Conservation (phyloP, 2,888 invertebrate genomes). For the Agrotis puta region DNA sequence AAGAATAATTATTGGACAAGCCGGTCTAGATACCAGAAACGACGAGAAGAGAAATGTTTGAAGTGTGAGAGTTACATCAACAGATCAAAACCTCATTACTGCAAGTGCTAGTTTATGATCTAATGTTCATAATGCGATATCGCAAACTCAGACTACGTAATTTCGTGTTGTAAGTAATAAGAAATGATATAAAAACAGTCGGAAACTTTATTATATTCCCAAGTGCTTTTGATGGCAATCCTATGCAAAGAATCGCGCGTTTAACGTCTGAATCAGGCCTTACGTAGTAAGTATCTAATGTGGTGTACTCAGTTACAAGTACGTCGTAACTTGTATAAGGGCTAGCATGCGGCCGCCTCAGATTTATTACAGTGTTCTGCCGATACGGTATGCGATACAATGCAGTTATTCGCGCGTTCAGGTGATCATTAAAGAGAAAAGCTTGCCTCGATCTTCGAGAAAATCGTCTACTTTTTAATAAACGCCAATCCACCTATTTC, state of each 20-base stretch:
- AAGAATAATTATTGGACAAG: not conserved
- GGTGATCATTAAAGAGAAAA: conserved; percentile 16
- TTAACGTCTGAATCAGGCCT: conserved; percentile 21
- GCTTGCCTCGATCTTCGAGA: not conserved
- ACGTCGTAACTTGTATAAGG: conserved; percentile 41
- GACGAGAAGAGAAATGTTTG: not conserved
- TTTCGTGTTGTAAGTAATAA: not conserved
- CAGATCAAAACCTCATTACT: not conserved
- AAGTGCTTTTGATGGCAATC: not conserved
- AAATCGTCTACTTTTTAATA: not conserved
- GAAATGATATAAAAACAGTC: not conserved
- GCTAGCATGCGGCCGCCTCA: conserved; percentile 31
- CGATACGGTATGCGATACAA: conserved; percentile 24
- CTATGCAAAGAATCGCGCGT: not conserved
- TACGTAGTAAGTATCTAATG: conserved; percentile 14
- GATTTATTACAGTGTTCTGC: conserved; percentile 38
- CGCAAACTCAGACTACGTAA: not conserved
- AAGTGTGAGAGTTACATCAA: not conserved
- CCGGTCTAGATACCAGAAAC: not conserved
- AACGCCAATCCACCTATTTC: not conserved
- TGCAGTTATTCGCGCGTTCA: conserved; percentile 32
- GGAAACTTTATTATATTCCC: too few species aligned
- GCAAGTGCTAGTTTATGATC: not conserved
- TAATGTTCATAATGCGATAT: not conserved
- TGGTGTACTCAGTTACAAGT: conserved; percentile 26